These are phyloP conservation scores for Drusus annulatus DNA, from an alignment of 1,140 invertebrate species.

Conservation along the genomic window DNA sequence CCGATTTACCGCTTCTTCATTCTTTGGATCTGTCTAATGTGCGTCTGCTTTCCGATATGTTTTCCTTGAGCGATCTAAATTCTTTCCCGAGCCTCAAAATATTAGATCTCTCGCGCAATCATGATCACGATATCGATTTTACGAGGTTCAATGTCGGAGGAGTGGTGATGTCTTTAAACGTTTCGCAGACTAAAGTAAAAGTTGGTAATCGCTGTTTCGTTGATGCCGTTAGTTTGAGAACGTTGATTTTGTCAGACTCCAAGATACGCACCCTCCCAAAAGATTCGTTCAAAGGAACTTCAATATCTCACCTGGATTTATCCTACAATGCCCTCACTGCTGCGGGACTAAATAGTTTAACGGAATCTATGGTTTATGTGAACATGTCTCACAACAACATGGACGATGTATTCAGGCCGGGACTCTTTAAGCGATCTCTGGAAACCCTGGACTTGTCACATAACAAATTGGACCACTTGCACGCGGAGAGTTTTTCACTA, in stretches of 20 bases:
- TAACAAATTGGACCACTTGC: not conserved
- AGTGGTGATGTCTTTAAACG: not conserved
- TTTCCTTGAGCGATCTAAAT: not conserved
- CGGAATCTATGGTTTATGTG: not conserved
- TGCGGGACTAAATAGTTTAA: not conserved
- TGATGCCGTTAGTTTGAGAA: not conserved
- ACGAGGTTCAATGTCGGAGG: not conserved
- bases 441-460: not conserved
- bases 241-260: not conserved
- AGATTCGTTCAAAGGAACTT: not conserved
- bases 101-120: not conserved
- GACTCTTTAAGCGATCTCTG: not conserved
- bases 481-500: not conserved
- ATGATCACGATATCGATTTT: not conserved
- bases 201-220: not conserved
- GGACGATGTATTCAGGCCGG: not conserved
- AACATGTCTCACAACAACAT: not conserved
- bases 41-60: not conserved
- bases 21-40: not conserved
- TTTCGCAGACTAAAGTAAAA: not conserved
- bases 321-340: not conserved
- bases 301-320: not conserved
- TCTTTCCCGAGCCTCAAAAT: not conserved
- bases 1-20: not conserved
- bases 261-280: not conserved